Conservation (phyloP, 2,888 invertebrate species). For the Agrochola litura region DNA sequence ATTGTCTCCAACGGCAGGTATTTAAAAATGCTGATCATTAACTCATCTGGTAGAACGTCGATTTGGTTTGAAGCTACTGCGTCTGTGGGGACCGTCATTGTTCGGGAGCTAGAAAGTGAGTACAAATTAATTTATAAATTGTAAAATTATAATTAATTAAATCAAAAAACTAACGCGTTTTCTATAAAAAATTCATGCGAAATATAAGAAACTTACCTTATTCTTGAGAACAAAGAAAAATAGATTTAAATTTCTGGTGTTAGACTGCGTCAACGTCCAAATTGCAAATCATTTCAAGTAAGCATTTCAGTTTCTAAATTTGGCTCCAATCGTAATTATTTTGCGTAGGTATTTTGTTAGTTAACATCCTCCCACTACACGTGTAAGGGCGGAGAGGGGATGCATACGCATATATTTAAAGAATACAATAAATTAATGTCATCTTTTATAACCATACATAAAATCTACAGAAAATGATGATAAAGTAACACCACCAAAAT, state of each 20-base stretch:
- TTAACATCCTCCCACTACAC: conserved; percentile 43
- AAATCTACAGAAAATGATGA: neutral
- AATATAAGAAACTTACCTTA: conserved; percentile 33
- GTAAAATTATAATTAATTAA: neutral
- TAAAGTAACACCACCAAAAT: neutral
- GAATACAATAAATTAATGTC: conserved; percentile 25
- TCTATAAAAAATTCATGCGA: neutral
- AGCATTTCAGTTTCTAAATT: conserved; percentile 71
- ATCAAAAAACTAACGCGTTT: neutral
- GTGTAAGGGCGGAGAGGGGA: conserved; percentile 41
- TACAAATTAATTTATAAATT: neutral
- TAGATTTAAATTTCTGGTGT: conserved; percentile 7
- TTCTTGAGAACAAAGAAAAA: conserved; percentile 1
- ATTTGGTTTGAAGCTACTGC: conserved; percentile 63
- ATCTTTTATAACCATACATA: neutral
- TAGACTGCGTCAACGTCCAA: conserved; percentile 58
- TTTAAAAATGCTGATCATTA: conserved; percentile 83
- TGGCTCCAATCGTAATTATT: conserved; percentile 68
- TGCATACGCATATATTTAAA: conserved; percentile 17
- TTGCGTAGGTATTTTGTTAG: conserved; percentile 63
- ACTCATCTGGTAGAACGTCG: conserved; percentile 83
- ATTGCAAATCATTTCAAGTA: conserved; percentile 74
- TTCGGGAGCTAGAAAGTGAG: conserved; percentile 31
- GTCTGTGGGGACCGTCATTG: conserved; percentile 67
- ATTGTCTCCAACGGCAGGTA: conserved; percentile 80